Evolutionary conservation across 2,888 invertebrate species (phyloP), one percentile per base, ranked within the genome.

Genomic region (Germaria angustata): DNA sequence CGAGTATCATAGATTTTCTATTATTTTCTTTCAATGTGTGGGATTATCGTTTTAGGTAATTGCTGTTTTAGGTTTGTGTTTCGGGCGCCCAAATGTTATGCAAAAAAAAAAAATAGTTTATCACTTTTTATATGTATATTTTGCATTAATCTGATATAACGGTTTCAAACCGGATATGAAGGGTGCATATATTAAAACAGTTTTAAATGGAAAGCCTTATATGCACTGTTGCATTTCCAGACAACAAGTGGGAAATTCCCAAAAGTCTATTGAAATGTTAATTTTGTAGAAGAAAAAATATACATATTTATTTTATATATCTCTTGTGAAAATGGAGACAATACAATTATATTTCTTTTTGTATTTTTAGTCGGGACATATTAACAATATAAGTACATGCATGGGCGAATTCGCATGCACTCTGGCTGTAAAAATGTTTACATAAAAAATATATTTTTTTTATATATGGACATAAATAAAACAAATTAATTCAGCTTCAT

Each of bases 141-240:
- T 76, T 65, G 32, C 32, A 7, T 41, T 34, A 17, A 46, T 34
- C 1, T 61, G 51, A 15, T 66, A 34, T 79, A 82, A 75, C 81
- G 72, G 72, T 69, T 75, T 24, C 9, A 63, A 75, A 71, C 71
- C 79, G 82, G 82, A 79, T 79, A 53, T 63, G 22, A 13, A 34
- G 68, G 22, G 36, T 72, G 81, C 65, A 79, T 71, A 78, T 28
- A 46, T 69, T 44, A 63, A 28, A 5, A 5, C 6, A 28, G 3
- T 59, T 36, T 7, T 13, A 63, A 34, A 57, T 73, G 39, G 46
- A 69, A 59, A 13, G 5, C 24, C 68, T n/a, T n/a, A n/a, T n/a
- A 44, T 81, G 84, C 81, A 81, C 65, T 61, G 82, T 72, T 81
- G 84, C 79, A 75, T 78, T 79, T 65, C 32, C 59, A 83, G 84